Conservation (phyloP, 2,797 vertebrate species). For the Silurus aristotelis region DNA sequence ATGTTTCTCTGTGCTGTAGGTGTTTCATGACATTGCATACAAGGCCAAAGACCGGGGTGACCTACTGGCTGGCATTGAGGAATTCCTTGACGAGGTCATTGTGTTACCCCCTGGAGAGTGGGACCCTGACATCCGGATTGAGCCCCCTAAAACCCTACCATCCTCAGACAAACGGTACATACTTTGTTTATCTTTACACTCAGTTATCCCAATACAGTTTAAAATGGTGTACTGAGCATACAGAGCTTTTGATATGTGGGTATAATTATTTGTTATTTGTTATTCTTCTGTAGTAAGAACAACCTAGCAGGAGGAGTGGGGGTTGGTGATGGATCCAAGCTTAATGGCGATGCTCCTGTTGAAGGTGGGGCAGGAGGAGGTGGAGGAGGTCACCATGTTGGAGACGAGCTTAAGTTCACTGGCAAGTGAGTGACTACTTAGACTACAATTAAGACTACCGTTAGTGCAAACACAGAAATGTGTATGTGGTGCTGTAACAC, state of each 20-base stretch:
- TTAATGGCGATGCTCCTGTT: conserved; percentile 89
- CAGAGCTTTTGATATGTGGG: background rate
- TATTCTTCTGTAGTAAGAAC: conserved; percentile 81
- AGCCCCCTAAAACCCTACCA: conserved; percentile 93
- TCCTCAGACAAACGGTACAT: conserved; percentile 94
- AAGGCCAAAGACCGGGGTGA: conserved; percentile 94
- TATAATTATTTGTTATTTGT: background rate
- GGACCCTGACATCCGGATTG: conserved; percentile 97
- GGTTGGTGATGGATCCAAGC: conserved; percentile 72
- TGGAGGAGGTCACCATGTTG: conserved; percentile 82
- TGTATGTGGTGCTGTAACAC: background rate
- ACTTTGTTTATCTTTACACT: background rate
- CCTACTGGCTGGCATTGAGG: conserved; percentile 94
- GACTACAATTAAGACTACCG: background rate
- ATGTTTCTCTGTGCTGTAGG: conserved; percentile 67
- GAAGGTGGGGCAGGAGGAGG: conserved; percentile 81
- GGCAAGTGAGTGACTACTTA: conserved; percentile 74
- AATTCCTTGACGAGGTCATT: conserved; percentile 97
- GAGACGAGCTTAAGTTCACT: conserved; percentile 88
- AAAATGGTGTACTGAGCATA: background rate
- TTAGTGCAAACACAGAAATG: background rate
- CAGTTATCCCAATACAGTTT: background rate
- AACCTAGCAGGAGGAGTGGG: conserved; percentile 84
- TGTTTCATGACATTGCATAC: conserved; percentile 97
- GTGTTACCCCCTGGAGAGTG: conserved; percentile 97